Conservation (phyloP, 2,888 invertebrate genomes). For the Tupiocoris notatus region DNA sequence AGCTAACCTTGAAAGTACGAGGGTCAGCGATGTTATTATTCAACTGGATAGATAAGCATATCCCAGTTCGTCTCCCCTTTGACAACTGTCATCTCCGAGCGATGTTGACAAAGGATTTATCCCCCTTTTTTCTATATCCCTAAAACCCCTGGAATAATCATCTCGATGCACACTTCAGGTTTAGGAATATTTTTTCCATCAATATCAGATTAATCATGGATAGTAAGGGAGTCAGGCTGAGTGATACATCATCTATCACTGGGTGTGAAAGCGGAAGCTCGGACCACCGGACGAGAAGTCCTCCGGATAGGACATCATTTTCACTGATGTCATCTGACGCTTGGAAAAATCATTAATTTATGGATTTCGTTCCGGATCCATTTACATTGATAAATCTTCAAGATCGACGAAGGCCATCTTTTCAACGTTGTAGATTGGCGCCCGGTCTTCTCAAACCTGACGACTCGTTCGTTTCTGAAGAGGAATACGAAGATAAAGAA, state of each 20-base stretch:
- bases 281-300: neutral
- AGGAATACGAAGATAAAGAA: no score
- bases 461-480: no score
- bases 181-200: slow-evolving; percentile 28
- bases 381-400: neutral
- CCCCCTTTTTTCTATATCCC: slow-evolving; percentile 10
- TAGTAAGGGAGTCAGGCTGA: neutral
- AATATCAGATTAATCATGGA: slow-evolving; percentile 19
- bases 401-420: no score
- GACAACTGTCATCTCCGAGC: neutral
- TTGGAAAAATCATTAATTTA: neutral
- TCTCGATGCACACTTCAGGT: slow-evolving; percentile 19
- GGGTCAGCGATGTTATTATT: neutral
- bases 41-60: neutral
- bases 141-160: slow-evolving; percentile 21
- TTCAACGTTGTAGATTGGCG: no score
- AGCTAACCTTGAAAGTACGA: no score
- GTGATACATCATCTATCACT: neutral
- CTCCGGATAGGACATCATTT: neutral
- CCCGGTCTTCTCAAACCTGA: no score
- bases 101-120: neutral
- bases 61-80: neutral
- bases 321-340: neutral
- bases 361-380: neutral
- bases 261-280: neutral